Evolutionary conservation across 2,797 vertebrate genomes (phyloP), one percentile per base, ranked within the genome.

Genomic region (Spinus olivaceus): DNA sequence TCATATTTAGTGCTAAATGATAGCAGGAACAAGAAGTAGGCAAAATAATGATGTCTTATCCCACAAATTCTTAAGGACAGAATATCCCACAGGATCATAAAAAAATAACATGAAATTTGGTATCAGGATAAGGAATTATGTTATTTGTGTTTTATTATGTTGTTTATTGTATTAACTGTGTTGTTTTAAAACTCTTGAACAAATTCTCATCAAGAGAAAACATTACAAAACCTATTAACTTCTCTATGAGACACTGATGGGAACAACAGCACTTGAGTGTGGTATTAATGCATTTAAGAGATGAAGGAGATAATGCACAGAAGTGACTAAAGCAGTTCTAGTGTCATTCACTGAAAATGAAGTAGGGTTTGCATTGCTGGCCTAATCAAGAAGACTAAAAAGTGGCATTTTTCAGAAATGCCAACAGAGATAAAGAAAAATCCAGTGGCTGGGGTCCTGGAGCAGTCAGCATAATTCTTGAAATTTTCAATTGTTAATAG

Each of bases 91-190:
- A 2, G 27, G n/a, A 33, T 18, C 2, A 0, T 28, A 61, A 65
- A 50, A 14, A 72, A 82, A 53, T 18, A 0, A 49, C 7, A 49
- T 14, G 1, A 66, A 44, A 33, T 56, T 14, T 61, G 60, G 3
- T 44, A 19, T 19, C 5, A 13, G 9, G 9, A 32, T 3, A 39
- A 12, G 11, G 24, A 60, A 44, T n/a, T 1, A 6, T 0, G 0
- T 37, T 14, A 12, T 7, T 42, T 46, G 54, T 39, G 5, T 8
- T 89, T 30, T 37, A 30, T 47, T 77, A 13, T 47, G 46, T 14
- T 47, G 46, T 24, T 47, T 24, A 24, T 47, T 47, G 46, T 47
- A 47, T 47, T 81, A 74, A 42, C 12, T 37, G 8, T 12, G 6
- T 8, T 12, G 4, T 3, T 92, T 57, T 37, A 72, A 53, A 88